phyloP scores from a whole-genome alignment of 2,113 vertebrate genomes.

The Hemicordylus capensis region DNA sequence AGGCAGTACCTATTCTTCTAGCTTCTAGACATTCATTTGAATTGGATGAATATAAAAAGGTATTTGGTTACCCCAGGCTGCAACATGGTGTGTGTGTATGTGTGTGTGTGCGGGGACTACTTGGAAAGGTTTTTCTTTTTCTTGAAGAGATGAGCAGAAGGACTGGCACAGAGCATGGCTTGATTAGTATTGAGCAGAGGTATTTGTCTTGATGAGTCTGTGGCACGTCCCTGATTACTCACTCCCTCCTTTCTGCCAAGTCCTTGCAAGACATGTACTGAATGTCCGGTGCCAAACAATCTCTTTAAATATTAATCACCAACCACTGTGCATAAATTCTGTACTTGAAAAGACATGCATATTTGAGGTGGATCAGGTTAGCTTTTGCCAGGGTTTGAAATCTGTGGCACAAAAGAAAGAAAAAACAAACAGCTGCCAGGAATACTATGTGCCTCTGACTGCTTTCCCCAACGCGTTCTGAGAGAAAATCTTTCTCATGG shows the following conservation, averaged over 20 bases:
- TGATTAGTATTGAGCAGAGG: slow-evolving; percentile 67
- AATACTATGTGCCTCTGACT: too few relatives aligned
- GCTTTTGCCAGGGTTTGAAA: not conserved
- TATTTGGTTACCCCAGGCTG: slow-evolving; percentile 44
- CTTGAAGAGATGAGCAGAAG: slow-evolving; percentile 53
- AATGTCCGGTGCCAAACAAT: slow-evolving; percentile 62
- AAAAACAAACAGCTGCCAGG: too few relatives aligned
- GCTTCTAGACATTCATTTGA: slow-evolving; percentile 48
- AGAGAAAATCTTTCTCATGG: too few relatives aligned
- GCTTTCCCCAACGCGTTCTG: too few relatives aligned
- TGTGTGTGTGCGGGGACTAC: not conserved
- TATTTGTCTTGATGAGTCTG: slow-evolving; percentile 63
- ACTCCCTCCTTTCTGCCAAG: slow-evolving; percentile 55
- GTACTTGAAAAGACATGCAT: slow-evolving; percentile 31
- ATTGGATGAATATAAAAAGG: slow-evolving; percentile 43
- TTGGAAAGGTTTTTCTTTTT: slow-evolving; percentile 45
- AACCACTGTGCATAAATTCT: slow-evolving; percentile 50
- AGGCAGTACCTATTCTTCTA: slow-evolving; percentile 15
- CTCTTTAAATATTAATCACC: slow-evolving; percentile 65
- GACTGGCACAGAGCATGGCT: slow-evolving; percentile 61
- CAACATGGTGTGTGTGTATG: too few relatives aligned
- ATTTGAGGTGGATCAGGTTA: not conserved
- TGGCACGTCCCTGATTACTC: slow-evolving; percentile 65
- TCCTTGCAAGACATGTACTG: slow-evolving; percentile 57
- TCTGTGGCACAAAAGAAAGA: too few relatives aligned